These are phyloP conservation scores for Neodiprion virginianus DNA, from an alignment of 1,140 invertebrate species.

Conservation along the genomic window DNA sequence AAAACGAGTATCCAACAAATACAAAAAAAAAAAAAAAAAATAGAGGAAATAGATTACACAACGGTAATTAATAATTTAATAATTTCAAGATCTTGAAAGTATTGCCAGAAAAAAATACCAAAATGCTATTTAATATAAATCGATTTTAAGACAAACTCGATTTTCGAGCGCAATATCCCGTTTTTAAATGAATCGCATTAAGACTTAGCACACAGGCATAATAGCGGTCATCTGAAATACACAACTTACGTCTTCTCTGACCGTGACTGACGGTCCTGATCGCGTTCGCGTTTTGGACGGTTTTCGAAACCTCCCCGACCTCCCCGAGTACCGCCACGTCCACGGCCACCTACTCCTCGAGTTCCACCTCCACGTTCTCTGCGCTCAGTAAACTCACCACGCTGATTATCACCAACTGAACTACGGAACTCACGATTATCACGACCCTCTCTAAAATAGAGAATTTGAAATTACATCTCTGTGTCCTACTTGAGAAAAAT, in stretches of 20 bases:
- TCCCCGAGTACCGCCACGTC: conserved; percentile 52
- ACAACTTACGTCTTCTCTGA: conserved; percentile 85
- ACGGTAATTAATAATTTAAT: no score
- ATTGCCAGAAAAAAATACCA: no score
- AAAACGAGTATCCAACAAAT: no score
- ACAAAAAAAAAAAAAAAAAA: no score
- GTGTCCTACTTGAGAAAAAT: neutral
- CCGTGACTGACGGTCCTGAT: conserved; percentile 94
- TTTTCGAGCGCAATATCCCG: neutral
- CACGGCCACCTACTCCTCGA: conserved; percentile 59
- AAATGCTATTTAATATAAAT: no score
- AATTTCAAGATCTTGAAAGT: no score
- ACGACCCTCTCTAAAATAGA: conserved; percentile 46
- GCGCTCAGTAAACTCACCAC: conserved; percentile 53
- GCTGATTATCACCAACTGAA: conserved; percentile 26
- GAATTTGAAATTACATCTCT: conserved; percentile 11
- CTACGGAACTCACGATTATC: conserved; percentile 48
- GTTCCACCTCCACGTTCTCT: conserved; percentile 55
- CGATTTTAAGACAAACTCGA: neutral
- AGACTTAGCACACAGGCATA: no score
- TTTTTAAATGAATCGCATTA: neutral
- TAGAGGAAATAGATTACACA: no score
- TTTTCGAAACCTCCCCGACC: conserved; percentile 69
- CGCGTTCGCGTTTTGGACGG: conserved; percentile 86
- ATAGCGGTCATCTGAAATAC: no score